These are phyloP conservation scores for Myiotriccus ornatus DNA, from an alignment of 2,797 vertebrate genomes.

Conservation along the genomic window DNA sequence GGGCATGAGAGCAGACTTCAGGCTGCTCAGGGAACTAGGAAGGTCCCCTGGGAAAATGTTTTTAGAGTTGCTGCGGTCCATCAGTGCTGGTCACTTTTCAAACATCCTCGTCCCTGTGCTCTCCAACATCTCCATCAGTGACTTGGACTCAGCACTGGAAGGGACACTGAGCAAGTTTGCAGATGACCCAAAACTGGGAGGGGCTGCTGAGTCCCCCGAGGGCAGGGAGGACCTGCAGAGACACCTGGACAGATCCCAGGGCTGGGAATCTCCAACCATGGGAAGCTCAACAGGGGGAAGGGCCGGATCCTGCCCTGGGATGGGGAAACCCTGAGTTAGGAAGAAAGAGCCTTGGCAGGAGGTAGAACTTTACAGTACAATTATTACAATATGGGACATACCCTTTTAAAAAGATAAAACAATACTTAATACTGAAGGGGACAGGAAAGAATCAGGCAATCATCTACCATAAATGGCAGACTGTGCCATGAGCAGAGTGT, in stretches of 20 bases:
- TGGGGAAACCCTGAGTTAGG: background rate
- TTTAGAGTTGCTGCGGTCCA: background rate
- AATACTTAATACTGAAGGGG: background rate
- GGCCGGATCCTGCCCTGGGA: background rate
- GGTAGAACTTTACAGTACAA: background rate
- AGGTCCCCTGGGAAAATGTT: background rate
- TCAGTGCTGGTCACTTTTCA: background rate
- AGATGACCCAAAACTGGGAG: background rate
- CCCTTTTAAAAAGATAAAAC: background rate
- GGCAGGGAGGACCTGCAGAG: background rate
- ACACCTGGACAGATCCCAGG: background rate
- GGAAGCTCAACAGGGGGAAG: background rate
- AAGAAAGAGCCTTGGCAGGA: background rate
- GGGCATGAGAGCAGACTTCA: background rate
- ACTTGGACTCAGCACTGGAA: background rate
- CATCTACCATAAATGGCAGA: background rate
- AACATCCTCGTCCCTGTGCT: background rate
- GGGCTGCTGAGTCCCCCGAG: background rate
- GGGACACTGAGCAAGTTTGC: background rate
- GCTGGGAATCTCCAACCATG: background rate
- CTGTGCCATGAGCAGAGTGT: rapidly evolving
- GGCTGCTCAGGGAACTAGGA: background rate
- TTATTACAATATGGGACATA: background rate
- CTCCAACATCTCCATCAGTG: background rate
- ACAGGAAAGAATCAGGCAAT: background rate